These are phyloP conservation scores for Schizaphis graminum DNA, from an alignment of 2,888 invertebrate species.

Conservation along the genomic window DNA sequence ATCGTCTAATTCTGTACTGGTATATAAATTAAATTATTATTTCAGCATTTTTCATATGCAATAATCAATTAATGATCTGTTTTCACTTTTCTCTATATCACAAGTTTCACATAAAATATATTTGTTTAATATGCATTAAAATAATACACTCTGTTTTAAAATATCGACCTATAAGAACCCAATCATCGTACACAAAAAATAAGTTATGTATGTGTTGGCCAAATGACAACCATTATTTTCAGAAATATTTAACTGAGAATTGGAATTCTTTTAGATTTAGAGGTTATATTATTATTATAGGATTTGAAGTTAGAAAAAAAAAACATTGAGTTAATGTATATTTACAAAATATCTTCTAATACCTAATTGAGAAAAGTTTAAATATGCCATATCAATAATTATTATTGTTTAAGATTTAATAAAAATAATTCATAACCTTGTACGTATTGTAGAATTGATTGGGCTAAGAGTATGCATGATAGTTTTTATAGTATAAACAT, in stretches of 20 bases:
- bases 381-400: background rate
- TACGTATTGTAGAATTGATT: background rate
- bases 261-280: background rate
- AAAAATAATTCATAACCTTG: background rate
- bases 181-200: background rate
- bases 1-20: background rate
- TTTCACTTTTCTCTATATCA: background rate
- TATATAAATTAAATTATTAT: background rate
- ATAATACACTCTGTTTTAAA: background rate
- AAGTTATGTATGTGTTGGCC: background rate
- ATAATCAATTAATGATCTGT: background rate
- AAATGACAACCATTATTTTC: background rate
- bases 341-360: background rate
- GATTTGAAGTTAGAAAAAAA: background rate
- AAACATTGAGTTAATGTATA: background rate
- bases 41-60: background rate
- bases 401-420: background rate
- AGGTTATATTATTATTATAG: background rate
- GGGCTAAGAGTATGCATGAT: background rate
- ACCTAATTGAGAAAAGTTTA: background rate
- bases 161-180: background rate
- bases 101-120: background rate
- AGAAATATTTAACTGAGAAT: background rate
- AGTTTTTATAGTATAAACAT: background rate
- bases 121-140: background rate